phyloP scores from a whole-genome alignment of 2,113 vertebrate genomes.

The Percopsis transmontana region DNA sequence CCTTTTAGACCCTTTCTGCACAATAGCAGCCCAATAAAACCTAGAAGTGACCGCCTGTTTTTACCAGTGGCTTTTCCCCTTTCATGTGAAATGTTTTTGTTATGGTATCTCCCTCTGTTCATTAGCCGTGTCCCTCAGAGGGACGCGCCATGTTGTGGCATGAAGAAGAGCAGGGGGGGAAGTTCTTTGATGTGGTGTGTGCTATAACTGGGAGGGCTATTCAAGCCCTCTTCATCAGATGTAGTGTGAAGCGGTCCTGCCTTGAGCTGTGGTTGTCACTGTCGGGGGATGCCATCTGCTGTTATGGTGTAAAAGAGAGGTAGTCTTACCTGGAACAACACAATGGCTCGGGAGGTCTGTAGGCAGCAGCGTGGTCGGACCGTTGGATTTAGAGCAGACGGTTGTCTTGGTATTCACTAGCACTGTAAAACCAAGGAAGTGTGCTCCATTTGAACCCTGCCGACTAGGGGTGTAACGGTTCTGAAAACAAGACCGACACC shows the following conservation, averaged over 20 bases:
- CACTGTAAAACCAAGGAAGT: too few species aligned
- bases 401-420: too few species aligned
- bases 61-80: slow-evolving; percentile 46
- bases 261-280: slow-evolving; percentile 53
- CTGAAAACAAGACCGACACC: too few species aligned
- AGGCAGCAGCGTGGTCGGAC: not conserved
- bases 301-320: slow-evolving; percentile 47
- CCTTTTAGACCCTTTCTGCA: slow-evolving; percentile 29
- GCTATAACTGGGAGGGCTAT: slow-evolving; percentile 52
- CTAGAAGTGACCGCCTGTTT: slow-evolving; percentile 45
- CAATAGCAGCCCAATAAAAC: slow-evolving; percentile 44
- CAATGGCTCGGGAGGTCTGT: slow-evolving; percentile 3
- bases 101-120: slow-evolving; percentile 56
- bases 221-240: slow-evolving; percentile 63
- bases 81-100: slow-evolving; percentile 61
- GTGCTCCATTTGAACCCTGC: too few species aligned
- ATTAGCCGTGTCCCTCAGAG: slow-evolving; percentile 55
- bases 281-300: slow-evolving; percentile 67
- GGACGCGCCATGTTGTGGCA: slow-evolving; percentile 26
- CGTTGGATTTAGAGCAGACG: not conserved
- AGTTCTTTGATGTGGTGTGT: slow-evolving; percentile 73
- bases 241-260: slow-evolving; percentile 50
- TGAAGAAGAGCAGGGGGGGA: slow-evolving; percentile 13
- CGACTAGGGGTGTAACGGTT: too few species aligned
- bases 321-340: slow-evolving; percentile 37